These are phyloP conservation scores for Hippopotamus amphibius DNA, from an alignment of 2,113 vertebrate genomes.

Conservation along the genomic window DNA sequence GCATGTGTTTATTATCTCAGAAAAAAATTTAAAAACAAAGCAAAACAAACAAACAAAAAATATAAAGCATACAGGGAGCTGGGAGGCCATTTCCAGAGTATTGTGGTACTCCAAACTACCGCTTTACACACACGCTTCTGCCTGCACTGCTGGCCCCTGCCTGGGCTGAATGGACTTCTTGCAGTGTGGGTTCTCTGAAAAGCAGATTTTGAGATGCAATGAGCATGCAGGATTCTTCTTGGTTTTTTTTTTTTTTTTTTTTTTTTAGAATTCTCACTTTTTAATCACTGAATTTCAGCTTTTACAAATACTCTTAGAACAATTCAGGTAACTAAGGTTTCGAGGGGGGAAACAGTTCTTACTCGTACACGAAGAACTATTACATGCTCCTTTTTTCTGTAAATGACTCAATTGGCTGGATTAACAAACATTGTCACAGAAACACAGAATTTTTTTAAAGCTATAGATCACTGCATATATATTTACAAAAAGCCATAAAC, in stretches of 20 bases:
- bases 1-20: neutral
- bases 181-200: neutral
- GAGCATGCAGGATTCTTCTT: neutral
- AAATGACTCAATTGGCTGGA: conserved; percentile 52
- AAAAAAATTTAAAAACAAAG: neutral
- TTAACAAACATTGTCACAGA: conserved; percentile 62
- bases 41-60: neutral
- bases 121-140: neutral
- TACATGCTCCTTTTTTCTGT: conserved; percentile 74
- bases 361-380: conserved; percentile 60
- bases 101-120: neutral
- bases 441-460: conserved; percentile 65
- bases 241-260: too few species aligned
- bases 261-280: conserved; percentile 66
- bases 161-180: neutral
- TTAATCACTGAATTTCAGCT: conserved; percentile 74
- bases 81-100: neutral
- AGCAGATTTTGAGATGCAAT: neutral
- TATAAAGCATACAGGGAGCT: neutral
- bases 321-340: conserved; percentile 60
- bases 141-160: accelerated
- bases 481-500: conserved; percentile 80
- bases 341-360: conserved; percentile 21
- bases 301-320: conserved; percentile 70
- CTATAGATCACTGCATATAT: conserved; percentile 69